phyloP scores from a whole-genome alignment of 2,113 vertebrate species.

The Syngnathus floridae region DNA sequence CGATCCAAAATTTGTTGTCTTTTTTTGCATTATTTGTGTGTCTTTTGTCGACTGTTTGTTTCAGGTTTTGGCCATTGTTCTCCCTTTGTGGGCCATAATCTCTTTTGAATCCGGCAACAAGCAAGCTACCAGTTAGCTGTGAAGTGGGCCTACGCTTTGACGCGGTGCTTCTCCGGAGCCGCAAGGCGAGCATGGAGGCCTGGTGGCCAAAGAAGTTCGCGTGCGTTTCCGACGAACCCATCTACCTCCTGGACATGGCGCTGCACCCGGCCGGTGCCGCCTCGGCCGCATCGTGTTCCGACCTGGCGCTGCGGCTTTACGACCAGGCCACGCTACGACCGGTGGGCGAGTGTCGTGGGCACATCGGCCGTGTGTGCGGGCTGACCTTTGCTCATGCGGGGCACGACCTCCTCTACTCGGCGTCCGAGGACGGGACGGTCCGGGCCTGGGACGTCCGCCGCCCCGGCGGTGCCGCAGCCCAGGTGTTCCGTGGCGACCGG shows the following conservation, averaged over 20 bases:
- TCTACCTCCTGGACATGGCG: conserved; percentile 63
- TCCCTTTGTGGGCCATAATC: too few relatives aligned
- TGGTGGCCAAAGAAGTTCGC: conserved; percentile 70
- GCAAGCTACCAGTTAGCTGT: too few relatives aligned
- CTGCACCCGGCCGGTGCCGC: conserved; percentile 39
- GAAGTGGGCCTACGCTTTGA: too few relatives aligned
- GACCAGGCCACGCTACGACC: conserved; percentile 68
- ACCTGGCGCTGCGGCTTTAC: conserved; percentile 70
- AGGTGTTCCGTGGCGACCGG: conserved; percentile 73
- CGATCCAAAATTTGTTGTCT: too few relatives aligned
- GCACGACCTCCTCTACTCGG: conserved; percentile 71
- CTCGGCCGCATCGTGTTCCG: conserved; percentile 79
- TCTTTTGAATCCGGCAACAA: too few relatives aligned
- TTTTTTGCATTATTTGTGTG: too few relatives aligned
- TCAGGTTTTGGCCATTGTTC: too few relatives aligned
- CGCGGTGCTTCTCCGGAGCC: neutral
- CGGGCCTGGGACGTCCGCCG: conserved; percentile 79
- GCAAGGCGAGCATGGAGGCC: conserved; percentile 64
- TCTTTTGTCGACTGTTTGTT: too few relatives aligned
- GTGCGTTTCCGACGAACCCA: conserved; percentile 34
- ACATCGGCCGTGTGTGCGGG: conserved; percentile 61
- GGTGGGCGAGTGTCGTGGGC: conserved; percentile 65
- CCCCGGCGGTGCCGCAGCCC: conserved; percentile 57
- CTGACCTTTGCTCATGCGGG: conserved; percentile 68
- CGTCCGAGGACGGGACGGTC: conserved; percentile 75